These are phyloP conservation scores for Saguinus midas DNA, from an alignment of 2,113 vertebrate species.

Conservation along the genomic window DNA sequence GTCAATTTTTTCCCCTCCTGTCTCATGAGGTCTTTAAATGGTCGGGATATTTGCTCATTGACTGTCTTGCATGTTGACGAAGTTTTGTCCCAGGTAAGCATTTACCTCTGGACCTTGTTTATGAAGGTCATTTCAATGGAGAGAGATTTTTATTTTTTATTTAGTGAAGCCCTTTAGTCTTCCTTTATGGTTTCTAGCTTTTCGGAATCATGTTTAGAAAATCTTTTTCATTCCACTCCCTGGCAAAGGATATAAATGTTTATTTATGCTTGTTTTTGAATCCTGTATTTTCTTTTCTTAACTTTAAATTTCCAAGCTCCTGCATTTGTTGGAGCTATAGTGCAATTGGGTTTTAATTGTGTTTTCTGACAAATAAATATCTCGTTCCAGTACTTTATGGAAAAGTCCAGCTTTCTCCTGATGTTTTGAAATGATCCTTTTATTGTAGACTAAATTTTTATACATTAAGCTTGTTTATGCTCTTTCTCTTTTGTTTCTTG, in stretches of 20 bases:
- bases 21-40: background rate
- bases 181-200: background rate
- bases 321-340: background rate
- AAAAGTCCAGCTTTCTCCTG: background rate
- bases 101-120: background rate
- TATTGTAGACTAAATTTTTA: background rate
- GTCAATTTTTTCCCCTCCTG: background rate
- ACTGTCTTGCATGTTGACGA: background rate
- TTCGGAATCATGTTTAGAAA: background rate
- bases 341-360: background rate
- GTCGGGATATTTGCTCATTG: background rate
- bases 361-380: background rate
- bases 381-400: background rate
- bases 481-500: background rate
- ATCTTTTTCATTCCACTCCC: background rate
- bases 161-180: background rate
- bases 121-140: too few relatives aligned
- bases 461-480: background rate
- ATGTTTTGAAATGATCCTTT: background rate
- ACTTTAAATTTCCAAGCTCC: background rate
- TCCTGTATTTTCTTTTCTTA: background rate
- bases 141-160: background rate
- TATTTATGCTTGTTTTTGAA: background rate
- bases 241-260: background rate
- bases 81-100: too few relatives aligned